phyloP scores from a whole-genome alignment of 2,113 vertebrate species.

The Prunella fulvescens region DNA sequence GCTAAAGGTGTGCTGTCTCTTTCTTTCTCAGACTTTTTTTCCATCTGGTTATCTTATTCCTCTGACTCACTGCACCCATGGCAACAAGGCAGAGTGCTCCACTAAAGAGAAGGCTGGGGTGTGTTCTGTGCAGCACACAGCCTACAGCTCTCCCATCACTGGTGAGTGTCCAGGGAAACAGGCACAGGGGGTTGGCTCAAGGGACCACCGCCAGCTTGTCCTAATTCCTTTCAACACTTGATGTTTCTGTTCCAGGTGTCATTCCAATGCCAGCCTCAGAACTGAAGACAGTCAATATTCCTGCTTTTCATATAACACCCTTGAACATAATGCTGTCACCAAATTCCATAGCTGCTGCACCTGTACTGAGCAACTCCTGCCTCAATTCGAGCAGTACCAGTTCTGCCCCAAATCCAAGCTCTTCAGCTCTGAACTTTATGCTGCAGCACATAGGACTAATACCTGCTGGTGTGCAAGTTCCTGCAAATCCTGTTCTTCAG shows the following conservation, averaged over 20 bases:
- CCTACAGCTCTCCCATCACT: constrained; percentile 82
- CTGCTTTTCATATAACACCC: constrained; percentile 74
- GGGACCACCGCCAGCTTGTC: rapidly evolving
- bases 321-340: constrained; percentile 76
- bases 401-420: constrained; percentile 75
- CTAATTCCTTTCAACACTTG: neutral
- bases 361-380: constrained; percentile 62
- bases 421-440: constrained; percentile 89
- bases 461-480: constrained; percentile 67
- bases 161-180: constrained; percentile 60
- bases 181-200: neutral
- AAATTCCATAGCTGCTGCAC: constrained; percentile 69
- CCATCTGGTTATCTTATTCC: constrained; percentile 90
- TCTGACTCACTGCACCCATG: constrained; percentile 80
- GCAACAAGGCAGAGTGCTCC: constrained; percentile 62
- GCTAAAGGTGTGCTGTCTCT: neutral
- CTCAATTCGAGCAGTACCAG: constrained; percentile 42
- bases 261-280: constrained; percentile 77
- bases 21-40: constrained; percentile 78
- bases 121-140: constrained; percentile 70
- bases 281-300: constrained; percentile 79
- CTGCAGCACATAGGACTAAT: constrained; percentile 89
- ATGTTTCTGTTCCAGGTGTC: constrained; percentile 75
- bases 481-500: constrained; percentile 44
- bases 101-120: constrained; percentile 66